A percentile compares a stretch with the other conserved stretches of the same genome.
phyloP scores from a whole-genome alignment of 2,888 invertebrate species.

The Tridacna gigas region DNA sequence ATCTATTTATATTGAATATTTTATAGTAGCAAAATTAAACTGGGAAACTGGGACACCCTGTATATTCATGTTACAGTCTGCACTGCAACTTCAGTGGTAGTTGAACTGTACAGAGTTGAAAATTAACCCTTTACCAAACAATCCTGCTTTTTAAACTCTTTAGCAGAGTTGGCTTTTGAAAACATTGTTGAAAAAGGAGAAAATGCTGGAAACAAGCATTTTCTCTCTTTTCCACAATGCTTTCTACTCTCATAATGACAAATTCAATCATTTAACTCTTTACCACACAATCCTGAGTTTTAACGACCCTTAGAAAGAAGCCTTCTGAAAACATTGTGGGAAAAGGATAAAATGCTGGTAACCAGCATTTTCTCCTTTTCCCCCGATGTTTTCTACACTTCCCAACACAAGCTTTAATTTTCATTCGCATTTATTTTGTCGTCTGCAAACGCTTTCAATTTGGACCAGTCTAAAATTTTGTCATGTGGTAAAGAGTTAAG shows the following conservation, averaged over 20 bases:
- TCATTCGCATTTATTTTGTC: too few species aligned
- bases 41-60: too few species aligned
- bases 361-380: not conserved
- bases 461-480: too few species aligned
- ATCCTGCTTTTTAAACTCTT: not conserved
- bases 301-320: not conserved
- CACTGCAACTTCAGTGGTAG: too few species aligned
- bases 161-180: not conserved
- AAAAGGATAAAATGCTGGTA: not conserved
- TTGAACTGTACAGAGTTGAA: too few species aligned
- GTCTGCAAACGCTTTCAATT: too few species aligned
- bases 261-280: not conserved
- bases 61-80: too few species aligned
- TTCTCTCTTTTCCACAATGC: not conserved
- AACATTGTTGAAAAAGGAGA: not conserved
- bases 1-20: too few species aligned
- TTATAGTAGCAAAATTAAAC: too few species aligned
- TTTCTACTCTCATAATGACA: not conserved
- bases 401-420: too few species aligned
- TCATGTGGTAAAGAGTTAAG: too few species aligned
- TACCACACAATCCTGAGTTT: not conserved
- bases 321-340: not conserved
- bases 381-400: not conserved
- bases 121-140: too few species aligned
- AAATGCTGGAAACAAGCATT: not conserved